Evolutionary conservation across 2,113 vertebrate genomes (phyloP).

Genomic region (Pseudopipra pipra): DNA sequence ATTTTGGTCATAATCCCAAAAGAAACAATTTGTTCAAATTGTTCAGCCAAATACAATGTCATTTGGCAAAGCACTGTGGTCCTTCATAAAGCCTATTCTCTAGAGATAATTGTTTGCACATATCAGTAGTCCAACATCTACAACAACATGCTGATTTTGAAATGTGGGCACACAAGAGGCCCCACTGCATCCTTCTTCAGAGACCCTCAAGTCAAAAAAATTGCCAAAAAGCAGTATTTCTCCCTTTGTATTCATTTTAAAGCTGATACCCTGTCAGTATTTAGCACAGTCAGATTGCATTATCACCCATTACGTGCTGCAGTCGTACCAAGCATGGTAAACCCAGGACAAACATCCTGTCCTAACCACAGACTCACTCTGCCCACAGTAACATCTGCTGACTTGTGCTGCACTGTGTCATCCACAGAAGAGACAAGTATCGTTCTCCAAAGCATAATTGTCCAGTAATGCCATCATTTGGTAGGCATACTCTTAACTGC

Average conservation of each 20-base stretch:
- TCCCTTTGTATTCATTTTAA: background rate
- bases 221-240: background rate
- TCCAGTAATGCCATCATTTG: background rate
- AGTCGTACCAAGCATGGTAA: background rate
- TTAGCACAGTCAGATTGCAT: background rate
- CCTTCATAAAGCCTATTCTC: background rate
- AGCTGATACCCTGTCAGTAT: background rate
- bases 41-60: constrained; percentile 37
- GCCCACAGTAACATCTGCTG: background rate
- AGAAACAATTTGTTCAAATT: constrained; percentile 28
- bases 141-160: background rate
- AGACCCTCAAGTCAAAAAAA: background rate
- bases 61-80: background rate
- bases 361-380: background rate
- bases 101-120: background rate
- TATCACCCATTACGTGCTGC: background rate
- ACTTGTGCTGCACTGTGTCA: background rate
- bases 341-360: background rate
- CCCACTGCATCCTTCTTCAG: background rate
- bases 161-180: rapidly evolving
- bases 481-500: background rate
- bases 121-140: background rate
- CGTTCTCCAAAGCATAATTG: background rate
- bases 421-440: background rate
- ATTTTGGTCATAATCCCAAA: constrained; percentile 40